A percentile compares a stretch with the other conserved stretches of the same genome.
Evolutionary conservation across 2,797 vertebrate species (phyloP).

Genomic region (Micrastur ruficollis): DNA sequence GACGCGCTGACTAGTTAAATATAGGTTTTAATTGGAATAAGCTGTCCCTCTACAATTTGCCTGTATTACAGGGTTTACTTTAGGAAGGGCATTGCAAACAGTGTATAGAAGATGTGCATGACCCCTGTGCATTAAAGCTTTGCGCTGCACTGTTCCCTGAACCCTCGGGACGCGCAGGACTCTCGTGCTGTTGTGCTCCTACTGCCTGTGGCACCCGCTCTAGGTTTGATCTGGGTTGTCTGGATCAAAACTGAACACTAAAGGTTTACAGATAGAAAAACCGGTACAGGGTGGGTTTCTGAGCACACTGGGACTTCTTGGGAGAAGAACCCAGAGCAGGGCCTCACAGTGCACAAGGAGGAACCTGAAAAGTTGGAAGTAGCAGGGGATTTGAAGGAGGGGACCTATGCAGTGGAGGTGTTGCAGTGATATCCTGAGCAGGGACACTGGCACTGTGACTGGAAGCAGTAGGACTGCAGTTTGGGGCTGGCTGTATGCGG

Average conservation of each 20-base stretch:
- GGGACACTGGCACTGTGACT: background rate
- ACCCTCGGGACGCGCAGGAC: rapidly evolving
- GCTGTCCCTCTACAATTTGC: background rate
- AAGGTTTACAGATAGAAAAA: background rate
- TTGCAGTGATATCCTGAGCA: background rate
- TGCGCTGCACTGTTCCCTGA: background rate
- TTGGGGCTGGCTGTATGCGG: background rate
- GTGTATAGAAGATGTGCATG: background rate
- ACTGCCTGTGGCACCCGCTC: background rate
- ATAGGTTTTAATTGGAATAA: background rate
- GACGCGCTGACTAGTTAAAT: background rate
- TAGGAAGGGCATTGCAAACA: background rate
- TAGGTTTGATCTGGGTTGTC: rapidly evolving
- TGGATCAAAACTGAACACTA: background rate
- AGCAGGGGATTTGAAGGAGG: background rate
- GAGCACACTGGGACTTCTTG: background rate
- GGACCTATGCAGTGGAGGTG: background rate
- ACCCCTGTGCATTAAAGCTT: background rate
- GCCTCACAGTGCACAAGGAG: background rate
- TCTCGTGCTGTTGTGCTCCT: background rate
- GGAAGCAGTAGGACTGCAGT: background rate
- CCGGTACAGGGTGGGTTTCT: background rate
- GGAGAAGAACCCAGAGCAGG: background rate
- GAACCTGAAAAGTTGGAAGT: background rate
- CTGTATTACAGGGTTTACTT: background rate